Evolutionary conservation across 2,888 invertebrate species (phyloP).

Genomic region (Pseudococcus longispinus): DNA sequence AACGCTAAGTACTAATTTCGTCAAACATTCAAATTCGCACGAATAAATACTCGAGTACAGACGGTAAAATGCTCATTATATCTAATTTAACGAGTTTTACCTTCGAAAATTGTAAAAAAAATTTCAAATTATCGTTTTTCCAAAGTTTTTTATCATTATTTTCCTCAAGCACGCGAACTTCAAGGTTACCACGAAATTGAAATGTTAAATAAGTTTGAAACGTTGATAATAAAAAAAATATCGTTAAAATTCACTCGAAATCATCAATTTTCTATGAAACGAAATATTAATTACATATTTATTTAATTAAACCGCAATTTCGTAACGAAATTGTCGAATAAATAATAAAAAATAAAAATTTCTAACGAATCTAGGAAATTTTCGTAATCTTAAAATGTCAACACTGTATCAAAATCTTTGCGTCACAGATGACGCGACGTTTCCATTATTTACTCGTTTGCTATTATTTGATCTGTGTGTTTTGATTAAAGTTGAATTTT

Average conservation of each 20-base stretch:
- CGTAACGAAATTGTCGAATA: not conserved
- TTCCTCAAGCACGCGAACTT: not conserved
- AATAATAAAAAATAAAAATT: not conserved
- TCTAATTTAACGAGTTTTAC: not conserved
- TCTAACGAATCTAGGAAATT: not conserved
- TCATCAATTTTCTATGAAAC: not conserved
- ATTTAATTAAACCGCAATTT: not conserved
- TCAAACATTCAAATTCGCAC: not conserved
- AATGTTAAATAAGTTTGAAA: too few species aligned
- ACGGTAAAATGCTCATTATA: not conserved
- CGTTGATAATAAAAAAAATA: too few species aligned
- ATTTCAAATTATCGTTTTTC: not conserved
- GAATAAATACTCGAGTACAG: not conserved
- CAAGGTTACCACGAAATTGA: not conserved
- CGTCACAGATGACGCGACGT: not conserved
- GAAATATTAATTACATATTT: not conserved
- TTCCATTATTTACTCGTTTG: constrained; percentile 5
- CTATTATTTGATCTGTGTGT: constrained; percentile 20
- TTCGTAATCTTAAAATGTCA: not conserved
- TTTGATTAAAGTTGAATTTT: constrained; percentile 25
- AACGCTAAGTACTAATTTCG: not conserved
- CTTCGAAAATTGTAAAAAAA: not conserved
- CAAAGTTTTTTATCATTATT: not conserved
- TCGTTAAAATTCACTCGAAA: too few species aligned
- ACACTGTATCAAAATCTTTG: not conserved